Conservation (phyloP, 2,113 vertebrate genomes). For the Dasyprocta punctata region DNA sequence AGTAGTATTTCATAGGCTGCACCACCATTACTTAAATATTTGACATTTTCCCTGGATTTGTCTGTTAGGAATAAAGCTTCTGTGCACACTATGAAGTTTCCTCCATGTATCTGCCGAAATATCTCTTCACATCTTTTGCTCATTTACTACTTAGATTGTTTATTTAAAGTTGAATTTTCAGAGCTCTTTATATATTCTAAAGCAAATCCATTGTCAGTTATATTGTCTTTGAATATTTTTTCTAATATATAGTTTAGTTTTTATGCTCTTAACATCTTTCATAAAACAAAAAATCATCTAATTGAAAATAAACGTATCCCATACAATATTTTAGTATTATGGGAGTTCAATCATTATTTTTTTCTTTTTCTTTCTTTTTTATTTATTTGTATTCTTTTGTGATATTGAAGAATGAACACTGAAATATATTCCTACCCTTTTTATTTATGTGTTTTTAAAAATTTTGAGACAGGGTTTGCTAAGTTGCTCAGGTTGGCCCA, state of each 20-base stretch:
- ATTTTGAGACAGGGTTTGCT: neutral
- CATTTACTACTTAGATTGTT: neutral
- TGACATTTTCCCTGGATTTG: neutral
- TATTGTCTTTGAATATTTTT: neutral
- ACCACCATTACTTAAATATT: neutral
- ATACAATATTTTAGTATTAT: neutral
- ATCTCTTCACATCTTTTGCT: neutral
- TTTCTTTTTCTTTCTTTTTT: neutral
- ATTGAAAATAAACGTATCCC: too few species aligned
- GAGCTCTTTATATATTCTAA: neutral
- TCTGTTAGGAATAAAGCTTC: neutral
- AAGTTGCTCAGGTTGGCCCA: neutral
- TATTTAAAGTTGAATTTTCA: neutral
- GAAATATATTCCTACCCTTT: neutral
- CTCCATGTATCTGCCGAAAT: neutral
- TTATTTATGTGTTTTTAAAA: neutral
- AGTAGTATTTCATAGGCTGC: neutral
- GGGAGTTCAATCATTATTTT: neutral
- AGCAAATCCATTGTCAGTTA: neutral
- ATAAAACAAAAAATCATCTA: neutral
- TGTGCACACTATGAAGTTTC: neutral
- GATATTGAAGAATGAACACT: neutral
- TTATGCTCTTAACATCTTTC: neutral
- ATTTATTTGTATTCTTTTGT: neutral
- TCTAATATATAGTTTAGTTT: neutral